Conservation (phyloP, 2,797 vertebrate species). For the Neostethus bicornis region DNA sequence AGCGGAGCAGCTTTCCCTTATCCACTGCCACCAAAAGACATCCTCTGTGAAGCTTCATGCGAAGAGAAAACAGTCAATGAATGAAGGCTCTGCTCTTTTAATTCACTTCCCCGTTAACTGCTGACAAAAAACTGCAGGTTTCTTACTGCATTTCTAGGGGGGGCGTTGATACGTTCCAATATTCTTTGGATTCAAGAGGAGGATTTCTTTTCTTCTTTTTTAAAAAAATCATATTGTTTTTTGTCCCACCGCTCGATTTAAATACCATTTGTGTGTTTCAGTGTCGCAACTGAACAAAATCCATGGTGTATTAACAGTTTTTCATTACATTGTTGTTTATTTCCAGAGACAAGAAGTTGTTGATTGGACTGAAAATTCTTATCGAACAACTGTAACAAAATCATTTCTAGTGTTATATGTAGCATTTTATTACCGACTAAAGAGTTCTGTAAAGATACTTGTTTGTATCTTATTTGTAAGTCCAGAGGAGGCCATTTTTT, state of each 20-base stretch:
- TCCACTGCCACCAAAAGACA: slow-evolving; percentile 88
- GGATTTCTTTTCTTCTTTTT: slow-evolving; percentile 38
- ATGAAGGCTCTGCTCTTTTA: slow-evolving; percentile 55
- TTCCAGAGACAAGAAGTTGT: slow-evolving; percentile 11
- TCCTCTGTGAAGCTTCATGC: slow-evolving; percentile 85
- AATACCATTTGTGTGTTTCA: slow-evolving; percentile 43
- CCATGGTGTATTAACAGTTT: slow-evolving; percentile 19
- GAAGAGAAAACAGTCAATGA: slow-evolving; percentile 89
- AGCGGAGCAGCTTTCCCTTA: slow-evolving; percentile 92
- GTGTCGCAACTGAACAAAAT: slow-evolving; percentile 38
- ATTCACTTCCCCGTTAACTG: slow-evolving; percentile 22
- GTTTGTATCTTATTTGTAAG: slow-evolving; percentile 8
- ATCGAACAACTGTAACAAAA: slow-evolving; percentile 16
- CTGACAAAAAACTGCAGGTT: slow-evolving; percentile 42
- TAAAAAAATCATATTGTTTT: slow-evolving; percentile 49
- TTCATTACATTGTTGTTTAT: slow-evolving; percentile 26
- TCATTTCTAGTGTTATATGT: slow-evolving; percentile 28
- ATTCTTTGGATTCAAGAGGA: slow-evolving; percentile 29
- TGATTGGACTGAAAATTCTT: slow-evolving; percentile 23
- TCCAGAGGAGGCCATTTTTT: slow-evolving; percentile 14
- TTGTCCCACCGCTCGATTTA: slow-evolving; percentile 63
- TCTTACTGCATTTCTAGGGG: slow-evolving; percentile 31
- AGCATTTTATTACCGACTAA: slow-evolving; percentile 38
- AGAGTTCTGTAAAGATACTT: neutral
- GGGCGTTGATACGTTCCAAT: slow-evolving; percentile 35